Evolutionary conservation across 2,113 vertebrate genomes (phyloP).

Genomic region (Microcebus tavaratra): DNA sequence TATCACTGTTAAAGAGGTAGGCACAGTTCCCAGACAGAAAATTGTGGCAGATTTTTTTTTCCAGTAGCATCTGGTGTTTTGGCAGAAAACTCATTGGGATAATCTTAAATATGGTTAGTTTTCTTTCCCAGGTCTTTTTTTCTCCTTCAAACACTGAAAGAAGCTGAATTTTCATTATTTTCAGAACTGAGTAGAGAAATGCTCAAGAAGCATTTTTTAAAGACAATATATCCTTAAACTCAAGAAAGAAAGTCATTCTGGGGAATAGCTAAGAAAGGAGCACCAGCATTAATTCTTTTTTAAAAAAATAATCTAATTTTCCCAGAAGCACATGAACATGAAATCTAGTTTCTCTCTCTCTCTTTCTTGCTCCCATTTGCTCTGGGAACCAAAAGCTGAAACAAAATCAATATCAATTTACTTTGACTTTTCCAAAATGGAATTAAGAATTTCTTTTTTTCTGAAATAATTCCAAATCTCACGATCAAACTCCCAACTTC

Average conservation of each 20-base stretch:
- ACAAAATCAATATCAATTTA: conserved; percentile 58
- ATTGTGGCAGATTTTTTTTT: conserved; percentile 55
- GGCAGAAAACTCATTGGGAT: conserved; percentile 74
- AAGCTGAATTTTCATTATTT: conserved; percentile 57
- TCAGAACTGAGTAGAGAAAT: conserved; percentile 52
- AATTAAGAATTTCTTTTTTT: background rate
- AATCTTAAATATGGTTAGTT: conserved; percentile 79
- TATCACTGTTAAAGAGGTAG: background rate
- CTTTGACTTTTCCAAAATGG: conserved; percentile 46
- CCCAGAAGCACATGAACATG: background rate
- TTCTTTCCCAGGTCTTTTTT: conserved; percentile 75
- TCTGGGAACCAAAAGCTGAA: conserved; percentile 23
- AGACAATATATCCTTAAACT: conserved; percentile 22
- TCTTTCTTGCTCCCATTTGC: background rate
- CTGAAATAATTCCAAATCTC: conserved; percentile 40
- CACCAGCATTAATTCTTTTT: background rate
- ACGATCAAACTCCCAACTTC: background rate
- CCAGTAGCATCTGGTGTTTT: conserved; percentile 81
- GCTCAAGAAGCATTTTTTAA: conserved; percentile 47
- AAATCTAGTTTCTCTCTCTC: background rate
- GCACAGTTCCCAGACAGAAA: conserved; percentile 67
- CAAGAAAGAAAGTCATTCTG: conserved; percentile 4
- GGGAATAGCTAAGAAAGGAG: background rate
- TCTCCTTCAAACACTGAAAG: conserved; percentile 34
- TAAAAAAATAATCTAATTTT: conserved; percentile 42